These are phyloP conservation scores for Lepidocyrtinus sp. DNA, from an alignment of 2,888 invertebrate genomes.

Conservation along the genomic window DNA sequence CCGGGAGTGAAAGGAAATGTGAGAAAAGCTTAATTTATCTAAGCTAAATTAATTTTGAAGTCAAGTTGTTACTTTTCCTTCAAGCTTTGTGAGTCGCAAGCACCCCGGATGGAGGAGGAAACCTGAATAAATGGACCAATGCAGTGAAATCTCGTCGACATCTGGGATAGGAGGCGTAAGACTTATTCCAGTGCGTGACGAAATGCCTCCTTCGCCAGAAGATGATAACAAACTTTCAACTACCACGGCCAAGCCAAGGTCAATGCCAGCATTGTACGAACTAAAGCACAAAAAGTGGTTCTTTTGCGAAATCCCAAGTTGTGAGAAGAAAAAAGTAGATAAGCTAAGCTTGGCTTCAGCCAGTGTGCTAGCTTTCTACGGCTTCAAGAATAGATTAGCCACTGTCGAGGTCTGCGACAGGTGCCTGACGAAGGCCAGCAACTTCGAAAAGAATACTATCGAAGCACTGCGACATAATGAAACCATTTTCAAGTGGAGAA, in stretches of 20 bases:
- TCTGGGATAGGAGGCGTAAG: background rate
- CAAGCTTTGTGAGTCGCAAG: too few relatives aligned
- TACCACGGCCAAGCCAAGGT: background rate
- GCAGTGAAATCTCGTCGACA: constrained; percentile 17
- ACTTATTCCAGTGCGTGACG: background rate
- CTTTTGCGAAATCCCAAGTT: constrained; percentile 14
- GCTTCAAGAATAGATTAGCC: background rate
- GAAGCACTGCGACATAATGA: background rate
- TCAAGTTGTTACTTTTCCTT: too few relatives aligned
- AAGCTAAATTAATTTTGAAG: too few relatives aligned
- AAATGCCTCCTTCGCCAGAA: background rate
- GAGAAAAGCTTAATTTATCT: too few relatives aligned
- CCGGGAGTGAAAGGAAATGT: too few relatives aligned
- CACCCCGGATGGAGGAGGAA: too few relatives aligned
- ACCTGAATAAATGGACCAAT: constrained; percentile 9
- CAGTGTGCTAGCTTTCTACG: background rate
- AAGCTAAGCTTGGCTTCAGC: background rate
- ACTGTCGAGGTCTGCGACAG: constrained; percentile 43
- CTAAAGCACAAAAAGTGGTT: background rate
- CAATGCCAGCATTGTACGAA: background rate
- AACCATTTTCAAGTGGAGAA: constrained; percentile 34
- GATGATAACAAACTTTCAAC: background rate
- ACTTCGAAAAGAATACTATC: constrained; percentile 42
- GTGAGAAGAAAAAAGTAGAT: background rate
- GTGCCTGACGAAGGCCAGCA: constrained; percentile 42